Evolutionary conservation across 2,797 vertebrate genomes (phyloP), one percentile per base, ranked within the genome.

Genomic region (Cyclopterus lumpus): DNA sequence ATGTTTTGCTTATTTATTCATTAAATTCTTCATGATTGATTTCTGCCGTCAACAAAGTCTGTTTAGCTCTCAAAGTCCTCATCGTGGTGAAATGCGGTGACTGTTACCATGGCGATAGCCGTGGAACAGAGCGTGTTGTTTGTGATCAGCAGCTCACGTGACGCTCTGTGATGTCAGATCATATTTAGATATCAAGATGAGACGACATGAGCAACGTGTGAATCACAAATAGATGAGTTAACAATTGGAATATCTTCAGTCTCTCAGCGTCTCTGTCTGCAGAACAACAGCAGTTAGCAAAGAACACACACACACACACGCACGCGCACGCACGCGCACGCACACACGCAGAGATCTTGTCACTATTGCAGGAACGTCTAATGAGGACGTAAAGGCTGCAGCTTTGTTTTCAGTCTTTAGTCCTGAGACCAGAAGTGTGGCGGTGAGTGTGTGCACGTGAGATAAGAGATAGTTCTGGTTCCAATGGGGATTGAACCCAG

Each of bases 261-360:
- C 14, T 24, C 22, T 66, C 53, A 67, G 64, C 38, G 38, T 53
- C 67, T 66, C 70, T 57, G 53, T 64, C 60, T 72, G 64, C 53
- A 60, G 20, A 66, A 49, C 22, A 65, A n/a, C 60, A 77, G 60
- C 53, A 78, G 61, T 58, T 18, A 68, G 59, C 40, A 65, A 60
- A 78, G 63, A 82, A 64, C 61, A 63, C 32, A 59, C 57, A 61
- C 58, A 61, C 36, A 61, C 34, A 38, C 57, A 53, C 65, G 67
- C 67, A 69, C 44, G 26, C 46, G 51, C 44, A 34, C 34, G 34
- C 34, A 34, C 34, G 34, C 34, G 34, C 5, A 34, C 5, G 34
- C 34, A 34, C 5, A 34, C 34, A 34, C 5, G 34, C 34, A 58
- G 12, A 53, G 11, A 55, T 40, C 59, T 30, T 58, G 67, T 64